These are phyloP conservation scores for Chromoteleia sp. DNA, from an alignment of 2,888 invertebrate genomes.

Conservation along the genomic window DNA sequence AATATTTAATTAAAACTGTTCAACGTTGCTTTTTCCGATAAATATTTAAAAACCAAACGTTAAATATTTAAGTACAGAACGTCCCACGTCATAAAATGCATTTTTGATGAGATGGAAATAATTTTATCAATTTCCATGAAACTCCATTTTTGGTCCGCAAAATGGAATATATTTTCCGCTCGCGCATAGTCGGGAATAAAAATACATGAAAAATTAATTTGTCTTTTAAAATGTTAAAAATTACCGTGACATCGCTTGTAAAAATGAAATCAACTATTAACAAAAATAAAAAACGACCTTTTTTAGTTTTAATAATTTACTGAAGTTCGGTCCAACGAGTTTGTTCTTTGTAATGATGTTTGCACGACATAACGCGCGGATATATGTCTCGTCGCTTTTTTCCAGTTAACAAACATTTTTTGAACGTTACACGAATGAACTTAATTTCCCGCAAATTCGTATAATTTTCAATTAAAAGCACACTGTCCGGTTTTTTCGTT, in stretches of 20 bases:
- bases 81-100: slow-evolving; percentile 13
- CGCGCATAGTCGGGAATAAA: background rate
- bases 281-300: background rate
- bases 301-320: slow-evolving; percentile 21
- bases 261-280: slow-evolving; percentile 1
- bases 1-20: slow-evolving; percentile 12
- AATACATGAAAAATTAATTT: slow-evolving; percentile 11
- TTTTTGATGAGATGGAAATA: slow-evolving; percentile 33
- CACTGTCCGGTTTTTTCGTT: background rate
- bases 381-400: slow-evolving; percentile 12
- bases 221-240: background rate
- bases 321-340: background rate
- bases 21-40: background rate
- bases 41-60: background rate
- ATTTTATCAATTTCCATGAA: slow-evolving; percentile 23
- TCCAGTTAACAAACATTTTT: slow-evolving; percentile 20
- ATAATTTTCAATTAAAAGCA: slow-evolving; percentile 36
- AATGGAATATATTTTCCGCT: slow-evolving; percentile 1
- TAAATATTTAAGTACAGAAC: slow-evolving; percentile 5
- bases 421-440: slow-evolving; percentile 8
- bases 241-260: background rate
- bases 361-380: slow-evolving; percentile 3
- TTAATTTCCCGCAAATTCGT: slow-evolving; percentile 15
- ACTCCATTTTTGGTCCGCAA: slow-evolving; percentile 7
- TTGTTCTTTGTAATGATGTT: slow-evolving; percentile 32